Evolutionary conservation across 2,888 invertebrate species (phyloP), one percentile per base, ranked within the genome.

Genomic region (Adela reaumurella): DNA sequence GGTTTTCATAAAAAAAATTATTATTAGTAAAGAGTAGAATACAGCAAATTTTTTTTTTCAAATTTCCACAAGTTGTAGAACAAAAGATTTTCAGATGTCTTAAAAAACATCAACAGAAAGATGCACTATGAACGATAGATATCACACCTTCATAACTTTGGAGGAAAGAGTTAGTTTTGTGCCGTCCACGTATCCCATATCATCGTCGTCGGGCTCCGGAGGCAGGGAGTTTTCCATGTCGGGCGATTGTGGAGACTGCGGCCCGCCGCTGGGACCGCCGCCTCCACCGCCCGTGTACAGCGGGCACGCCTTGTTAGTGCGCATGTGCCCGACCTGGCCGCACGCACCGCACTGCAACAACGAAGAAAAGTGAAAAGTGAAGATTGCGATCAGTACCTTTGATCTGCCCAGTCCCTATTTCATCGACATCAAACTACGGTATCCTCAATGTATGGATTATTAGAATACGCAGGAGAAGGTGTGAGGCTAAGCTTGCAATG

Each of bases 261-360:
- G 94, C 0, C 88, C 89, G 72, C 88, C 80, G 1, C 88, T 85
- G 2, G 86, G 85, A 58, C 84, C 85, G 42, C 89, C 82, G 14
- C 63, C 64, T 60, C 67, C 67, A 16, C 80, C 72, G 50, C 88
- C 88, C 51, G 92, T 92, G 70, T 97, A 99, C 46, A 94, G 70
- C 0, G 97, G 98, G 70, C 99, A 99, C 11, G 97, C 94, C 67
- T 97, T 97, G 74, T 99, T 99, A 0, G 98, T 99, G 49, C 97
- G 77, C 87, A 86, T 87, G 60, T 87, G 86, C 0, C 87, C 86
- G 5, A 88, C 88, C 64, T 90, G 93, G 8, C 97, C 97, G 70
- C 99, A 99, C 8, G 97, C 97, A 10, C 97, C 97, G 71, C 98
- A 98, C 81, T 96, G 89, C 8, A 28, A 11, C 8, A 8, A 24